Evolutionary conservation across 2,113 vertebrate genomes (phyloP).

Genomic region (Sinocyclocheilus anshuiensis): DNA sequence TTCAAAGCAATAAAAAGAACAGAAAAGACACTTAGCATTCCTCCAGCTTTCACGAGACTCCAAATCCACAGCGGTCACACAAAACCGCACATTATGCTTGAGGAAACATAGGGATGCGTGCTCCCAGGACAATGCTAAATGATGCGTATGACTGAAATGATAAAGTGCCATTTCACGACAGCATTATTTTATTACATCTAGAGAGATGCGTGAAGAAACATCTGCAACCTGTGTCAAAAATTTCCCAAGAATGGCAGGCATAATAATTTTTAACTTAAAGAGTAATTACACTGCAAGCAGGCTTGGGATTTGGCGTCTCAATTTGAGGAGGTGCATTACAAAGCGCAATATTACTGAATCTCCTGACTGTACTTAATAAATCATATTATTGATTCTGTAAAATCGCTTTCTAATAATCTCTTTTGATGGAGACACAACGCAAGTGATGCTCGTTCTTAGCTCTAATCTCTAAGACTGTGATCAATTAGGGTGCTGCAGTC

Average conservation of each 20-base stretch:
- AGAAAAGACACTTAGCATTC: constrained; percentile 6
- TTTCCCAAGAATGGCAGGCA: neutral
- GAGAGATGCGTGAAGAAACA: neutral
- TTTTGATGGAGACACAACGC: neutral
- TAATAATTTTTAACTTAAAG: constrained; percentile 2
- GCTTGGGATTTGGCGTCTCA: neutral
- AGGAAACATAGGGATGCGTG: neutral
- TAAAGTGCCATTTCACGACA: constrained; percentile 3
- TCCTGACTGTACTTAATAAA: neutral
- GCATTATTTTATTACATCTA: neutral
- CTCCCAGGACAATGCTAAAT: constrained; percentile 2
- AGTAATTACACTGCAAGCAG: neutral
- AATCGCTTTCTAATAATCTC: neutral
- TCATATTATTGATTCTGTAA: neutral
- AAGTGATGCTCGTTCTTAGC: neutral
- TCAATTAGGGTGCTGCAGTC: constrained; percentile 13
- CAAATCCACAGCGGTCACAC: neutral
- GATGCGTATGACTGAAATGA: neutral
- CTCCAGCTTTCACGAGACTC: neutral
- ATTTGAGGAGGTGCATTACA: neutral
- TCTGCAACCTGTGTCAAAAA: neutral
- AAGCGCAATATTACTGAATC: neutral
- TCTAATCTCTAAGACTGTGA: constrained; percentile 1
- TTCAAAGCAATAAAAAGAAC: constrained; percentile 29
- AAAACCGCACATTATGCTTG: neutral